These are phyloP conservation scores for Antigone vipio DNA, from an alignment of 2,113 vertebrate genomes.

Conservation along the genomic window DNA sequence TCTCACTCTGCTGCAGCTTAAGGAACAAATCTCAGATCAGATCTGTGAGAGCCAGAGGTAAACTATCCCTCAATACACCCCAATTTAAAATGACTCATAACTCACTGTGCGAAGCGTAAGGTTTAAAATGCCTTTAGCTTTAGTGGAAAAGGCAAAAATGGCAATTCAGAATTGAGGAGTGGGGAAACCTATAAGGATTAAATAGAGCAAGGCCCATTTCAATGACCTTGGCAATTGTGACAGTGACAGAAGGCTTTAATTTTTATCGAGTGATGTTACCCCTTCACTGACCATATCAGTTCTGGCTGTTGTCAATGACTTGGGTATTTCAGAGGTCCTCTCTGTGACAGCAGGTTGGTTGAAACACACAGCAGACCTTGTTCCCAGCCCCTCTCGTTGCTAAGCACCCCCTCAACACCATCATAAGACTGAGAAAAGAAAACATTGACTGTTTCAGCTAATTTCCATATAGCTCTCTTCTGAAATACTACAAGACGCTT, in stretches of 20 bases:
- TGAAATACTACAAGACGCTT: background rate
- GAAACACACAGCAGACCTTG: background rate
- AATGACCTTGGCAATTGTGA: background rate
- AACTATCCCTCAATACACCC: conserved; percentile 1
- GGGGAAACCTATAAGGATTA: background rate
- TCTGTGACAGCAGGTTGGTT: background rate
- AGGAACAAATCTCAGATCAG: background rate
- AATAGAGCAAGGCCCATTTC: background rate
- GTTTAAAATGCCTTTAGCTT: background rate
- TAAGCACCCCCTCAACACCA: background rate
- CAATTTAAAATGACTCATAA: conserved; percentile 39
- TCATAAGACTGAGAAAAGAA: background rate
- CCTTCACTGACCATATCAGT: background rate
- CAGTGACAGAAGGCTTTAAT: background rate
- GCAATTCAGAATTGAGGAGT: background rate
- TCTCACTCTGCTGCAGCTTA: background rate
- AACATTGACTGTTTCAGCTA: background rate
- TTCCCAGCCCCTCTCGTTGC: background rate
- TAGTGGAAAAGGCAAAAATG: background rate
- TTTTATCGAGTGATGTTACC: background rate
- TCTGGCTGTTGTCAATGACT: background rate
- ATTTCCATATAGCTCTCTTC: background rate
- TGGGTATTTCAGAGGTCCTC: background rate
- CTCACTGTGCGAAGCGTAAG: background rate
- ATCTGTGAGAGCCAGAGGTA: background rate